Base-by-base conservation (phyloP, 1,140 invertebrate genomes). In the Drosophila tropicalis region DNA sequence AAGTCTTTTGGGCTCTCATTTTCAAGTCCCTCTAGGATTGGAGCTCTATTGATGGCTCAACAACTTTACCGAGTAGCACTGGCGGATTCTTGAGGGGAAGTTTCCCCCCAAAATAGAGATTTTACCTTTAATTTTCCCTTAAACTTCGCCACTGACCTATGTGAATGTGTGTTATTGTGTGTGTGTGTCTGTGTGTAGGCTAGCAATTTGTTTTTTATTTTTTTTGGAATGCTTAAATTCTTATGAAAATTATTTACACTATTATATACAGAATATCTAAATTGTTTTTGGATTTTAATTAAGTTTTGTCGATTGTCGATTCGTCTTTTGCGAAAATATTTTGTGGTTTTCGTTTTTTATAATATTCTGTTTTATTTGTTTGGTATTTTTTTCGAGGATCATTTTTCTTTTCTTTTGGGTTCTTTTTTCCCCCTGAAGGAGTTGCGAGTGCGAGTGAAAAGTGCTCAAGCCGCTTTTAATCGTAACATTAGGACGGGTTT, bases 221-320 rank as follows among this genome's bases (percentile, higher is more conserved):
- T 51, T 51, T 12, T 22, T 12, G 44, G 19, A 51, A 4, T 51
- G 44, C 17, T 51, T 51, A 51, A 51, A 22, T 22, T 51, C 7
- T 51, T 22, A 15, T 51, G 7, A 51, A 22, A 76, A 69, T 57
- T 72, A 73, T 61, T 34, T 58, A 58, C 56, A 62, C 25, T 47
- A 13, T 13, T 72, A 22, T 51, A 51, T 22, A 51, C 17, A 51
- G 9, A 19, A 22, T 22, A 47, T 19, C 44, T 68, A 57, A 62
- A 40, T 66, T 55, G 5, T 44, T 67, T 65, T 58, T 55, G 2
- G 1, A 57, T 39, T 67, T 40, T 36, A 56, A 68, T 67, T 67
- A 22, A 41, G 25, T 54, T 66, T 63, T 79, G 39, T 79, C 66
- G 73, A 79, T 79, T 79, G 76, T 79, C 73, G 44, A 69, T 76